These are phyloP conservation scores for Halcyon badia DNA, from an alignment of 2,797 vertebrate species.

Conservation along the genomic window DNA sequence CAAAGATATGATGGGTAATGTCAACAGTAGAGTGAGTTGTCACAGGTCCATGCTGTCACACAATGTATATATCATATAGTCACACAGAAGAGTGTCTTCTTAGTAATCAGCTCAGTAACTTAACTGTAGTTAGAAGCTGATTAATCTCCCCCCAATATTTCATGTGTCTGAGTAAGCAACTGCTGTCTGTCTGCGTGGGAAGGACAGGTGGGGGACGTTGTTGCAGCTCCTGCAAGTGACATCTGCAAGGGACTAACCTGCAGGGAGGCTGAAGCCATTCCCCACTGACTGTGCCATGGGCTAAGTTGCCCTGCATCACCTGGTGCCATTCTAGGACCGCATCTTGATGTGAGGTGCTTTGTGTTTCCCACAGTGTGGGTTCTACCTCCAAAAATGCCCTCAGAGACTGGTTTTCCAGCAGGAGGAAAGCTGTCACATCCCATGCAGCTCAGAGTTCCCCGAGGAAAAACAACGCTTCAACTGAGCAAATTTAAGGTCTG, in stretches of 20 bases:
- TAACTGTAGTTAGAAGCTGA: not conserved
- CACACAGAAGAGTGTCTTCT: not conserved
- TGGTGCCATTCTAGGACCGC: rapidly evolving
- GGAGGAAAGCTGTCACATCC: not conserved
- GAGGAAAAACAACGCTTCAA: not conserved
- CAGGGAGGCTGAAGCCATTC: not conserved
- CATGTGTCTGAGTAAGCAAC: not conserved
- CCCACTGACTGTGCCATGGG: not conserved
- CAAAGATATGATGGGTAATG: not conserved
- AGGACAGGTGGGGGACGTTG: not conserved
- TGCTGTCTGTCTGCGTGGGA: not conserved
- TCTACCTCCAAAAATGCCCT: not conserved
- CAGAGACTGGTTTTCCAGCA: not conserved
- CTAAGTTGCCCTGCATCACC: not conserved
- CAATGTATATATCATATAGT: not conserved
- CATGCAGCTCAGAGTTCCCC: not conserved
- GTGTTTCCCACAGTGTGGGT: not conserved
- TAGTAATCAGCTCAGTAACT: not conserved
- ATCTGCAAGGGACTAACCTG: not conserved
- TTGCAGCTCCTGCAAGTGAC: not conserved
- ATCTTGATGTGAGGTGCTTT: not conserved
- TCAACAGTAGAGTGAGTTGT: not conserved
- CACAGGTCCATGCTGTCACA: not conserved
- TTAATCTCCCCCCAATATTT: not conserved
- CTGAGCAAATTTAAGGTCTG: not conserved